Evolutionary conservation across 2,797 vertebrate genomes (phyloP), one percentile per base, ranked within the genome.

Genomic region (Sebastes variabilis): DNA sequence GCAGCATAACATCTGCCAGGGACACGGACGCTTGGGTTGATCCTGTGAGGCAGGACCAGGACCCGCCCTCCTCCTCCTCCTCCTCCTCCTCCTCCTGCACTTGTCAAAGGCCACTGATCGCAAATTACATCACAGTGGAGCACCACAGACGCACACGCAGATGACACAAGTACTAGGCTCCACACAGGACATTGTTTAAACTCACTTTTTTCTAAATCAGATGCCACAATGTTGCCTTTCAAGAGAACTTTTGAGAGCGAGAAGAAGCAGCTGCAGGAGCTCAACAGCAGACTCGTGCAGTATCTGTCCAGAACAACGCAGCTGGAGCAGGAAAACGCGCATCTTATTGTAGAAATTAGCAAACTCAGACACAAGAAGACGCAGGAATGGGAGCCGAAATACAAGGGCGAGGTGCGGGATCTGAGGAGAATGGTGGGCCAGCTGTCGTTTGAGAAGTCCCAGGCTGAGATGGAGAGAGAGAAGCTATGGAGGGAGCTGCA

Each of bases 261-360:
- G 81, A 97, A 97, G 84, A 90, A 95, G 49, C 97, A 99, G 82
- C 94, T 99, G 65, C 97, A 95, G 89, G 96, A 97, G 89, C 97
- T 99, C 76, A 99, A 99, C 91, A 86, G 91, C 86, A 96, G 97
- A 79, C 95, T 99, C 38, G 77, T 89, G 20, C 96, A 97, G 32
- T 99, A 99, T 71, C 94, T 99, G 42, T 92, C 93, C 79, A 94
- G 97, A 60, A 96, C 97, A 13, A 95, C 97, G 88, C 95, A 97
- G 72, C 80, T 99, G 91, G 98, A 99, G 94, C 93, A 95, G 22
- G 98, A 99, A 88, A 99, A 99, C 85, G 88, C 90, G 65, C 87
- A 87, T 38, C 94, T 99, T 46, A 89, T 96, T 1, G 76, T 81
- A 10, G 97, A 98, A 89, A 94, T 99, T 59, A 94, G 92, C 27